Evolutionary conservation across 1,140 invertebrate species (phyloP), one percentile per base, ranked within the genome.

Genomic region (Mizuhopecten yessoensis): DNA sequence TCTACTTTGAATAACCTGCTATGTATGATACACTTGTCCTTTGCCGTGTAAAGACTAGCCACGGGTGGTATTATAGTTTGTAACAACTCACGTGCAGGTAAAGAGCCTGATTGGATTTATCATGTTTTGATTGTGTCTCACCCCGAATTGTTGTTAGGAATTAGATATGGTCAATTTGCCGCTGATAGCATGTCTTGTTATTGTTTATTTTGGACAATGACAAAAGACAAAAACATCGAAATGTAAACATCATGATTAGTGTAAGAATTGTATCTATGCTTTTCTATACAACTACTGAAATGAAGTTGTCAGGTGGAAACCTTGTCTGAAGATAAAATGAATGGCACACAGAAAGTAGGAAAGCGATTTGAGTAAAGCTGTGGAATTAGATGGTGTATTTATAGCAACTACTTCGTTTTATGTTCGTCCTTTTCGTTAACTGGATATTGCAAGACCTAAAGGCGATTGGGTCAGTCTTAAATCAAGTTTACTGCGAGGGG

Each of bases 161-260:
- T 75, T 1, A 75, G 57, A 75, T 75, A 75, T 75, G 57, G 57
- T n/a, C 57, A 75, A 75, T 75, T 29, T 75, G 23, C n/a, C 57
- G 57, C 11, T 75, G 57, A 75, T 75, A 75, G n/a, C 57, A 75
- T 29, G n/a, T 75, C 57, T 75, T 75, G 57, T 75, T 29, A 75
- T 75, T 75, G 57, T 75, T 75, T 75, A 17, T 75, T 75, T 75
- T 75, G 57, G 57, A 75, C 57, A 75, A 29, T 29, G 23, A 75
- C n/a, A 75, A 75, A 75, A 75, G 57, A 29, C n/a, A 29, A n/a
- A 3, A 1, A 29, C 57, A 29, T 75, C 3, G 20, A 75, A 75
- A 75, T 9, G 57, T 75, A 75, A 75, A 75, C n/a, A 75, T 75
- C 29, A 17, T 75, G 57, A 75, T n/a, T 75, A 13, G 57, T 9